phyloP scores from a whole-genome alignment of 2,888 invertebrate species.

The Strigamia transsilvanica region DNA sequence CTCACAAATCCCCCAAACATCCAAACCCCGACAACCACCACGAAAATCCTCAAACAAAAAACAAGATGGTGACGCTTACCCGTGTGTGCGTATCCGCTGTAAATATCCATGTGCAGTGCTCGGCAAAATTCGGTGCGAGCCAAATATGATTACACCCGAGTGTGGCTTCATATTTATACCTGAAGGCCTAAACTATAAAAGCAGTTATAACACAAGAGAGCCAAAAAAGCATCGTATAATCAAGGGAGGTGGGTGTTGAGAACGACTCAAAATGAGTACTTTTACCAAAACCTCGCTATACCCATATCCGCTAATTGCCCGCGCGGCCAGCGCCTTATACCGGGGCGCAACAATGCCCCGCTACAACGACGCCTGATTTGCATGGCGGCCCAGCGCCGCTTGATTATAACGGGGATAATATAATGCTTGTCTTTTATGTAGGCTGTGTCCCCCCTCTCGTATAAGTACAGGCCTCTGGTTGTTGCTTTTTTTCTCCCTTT shows the following conservation, averaged over 20 bases:
- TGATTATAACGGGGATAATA: slow-evolving; percentile 33
- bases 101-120: slow-evolving; percentile 4
- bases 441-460: background rate
- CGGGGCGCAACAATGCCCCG: background rate
- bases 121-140: background rate
- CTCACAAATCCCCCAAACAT: too few relatives aligned
- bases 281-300: slow-evolving; percentile 15
- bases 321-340: background rate
- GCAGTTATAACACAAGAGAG: slow-evolving; percentile 11
- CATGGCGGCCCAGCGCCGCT: background rate
- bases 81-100: background rate
- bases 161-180: slow-evolving; percentile 36
- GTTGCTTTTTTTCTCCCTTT: background rate
- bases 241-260: slow-evolving; percentile 30
- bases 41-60: background rate
- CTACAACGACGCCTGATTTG: slow-evolving; percentile 1
- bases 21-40: too few relatives aligned
- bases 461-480: slow-evolving; percentile 21
- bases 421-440: slow-evolving; percentile 21
- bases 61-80: background rate
- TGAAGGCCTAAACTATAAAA: slow-evolving; percentile 38
- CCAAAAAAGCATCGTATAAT: slow-evolving; percentile 34
- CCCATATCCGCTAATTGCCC: slow-evolving; percentile 12
- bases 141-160: slow-evolving; percentile 11
- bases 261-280: slow-evolving; percentile 20